Evolutionary conservation across 1,140 invertebrate genomes (phyloP).

Genomic region (Planococcus citri): DNA sequence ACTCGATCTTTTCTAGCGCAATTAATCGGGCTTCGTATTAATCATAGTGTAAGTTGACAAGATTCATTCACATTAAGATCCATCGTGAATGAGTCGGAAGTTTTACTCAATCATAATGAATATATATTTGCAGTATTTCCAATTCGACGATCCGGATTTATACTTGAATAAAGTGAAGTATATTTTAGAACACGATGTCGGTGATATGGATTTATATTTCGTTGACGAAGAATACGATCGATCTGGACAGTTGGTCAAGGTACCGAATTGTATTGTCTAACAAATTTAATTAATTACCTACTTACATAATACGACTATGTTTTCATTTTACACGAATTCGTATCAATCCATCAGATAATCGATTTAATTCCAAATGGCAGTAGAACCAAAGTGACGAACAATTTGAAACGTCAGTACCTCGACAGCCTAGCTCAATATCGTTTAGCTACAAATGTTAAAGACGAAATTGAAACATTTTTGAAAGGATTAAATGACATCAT

Average conservation of each 20-base stretch:
- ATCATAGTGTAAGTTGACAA: constrained; percentile 57
- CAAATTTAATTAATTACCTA: not conserved
- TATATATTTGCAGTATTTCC: constrained; percentile 62
- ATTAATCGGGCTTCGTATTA: constrained; percentile 80
- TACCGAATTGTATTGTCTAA: constrained; percentile 26
- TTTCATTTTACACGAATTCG: not conserved
- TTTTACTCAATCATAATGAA: too few relatives aligned
- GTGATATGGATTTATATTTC: constrained; percentile 73
- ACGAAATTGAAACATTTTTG: constrained; percentile 77
- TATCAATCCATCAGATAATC: constrained; percentile 36
- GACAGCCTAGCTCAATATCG: constrained; percentile 81
- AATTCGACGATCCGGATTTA: constrained; percentile 87
- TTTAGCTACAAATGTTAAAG: constrained; percentile 62
- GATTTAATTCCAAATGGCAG: constrained; percentile 64
- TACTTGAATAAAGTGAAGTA: constrained; percentile 86
- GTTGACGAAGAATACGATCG: constrained; percentile 77
- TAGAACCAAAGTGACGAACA: constrained; percentile 55
- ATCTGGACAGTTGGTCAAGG: constrained; percentile 59
- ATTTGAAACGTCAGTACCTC: constrained; percentile 68
- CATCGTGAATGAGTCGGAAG: too few relatives aligned
- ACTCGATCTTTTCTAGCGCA: constrained; percentile 88
- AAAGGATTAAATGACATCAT: constrained; percentile 81
- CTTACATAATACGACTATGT: not conserved
- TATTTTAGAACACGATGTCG: constrained; percentile 79
- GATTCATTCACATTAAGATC: too few relatives aligned